Conservation (phyloP, 2,888 invertebrate species). For the Oscheius sp. region DNA sequence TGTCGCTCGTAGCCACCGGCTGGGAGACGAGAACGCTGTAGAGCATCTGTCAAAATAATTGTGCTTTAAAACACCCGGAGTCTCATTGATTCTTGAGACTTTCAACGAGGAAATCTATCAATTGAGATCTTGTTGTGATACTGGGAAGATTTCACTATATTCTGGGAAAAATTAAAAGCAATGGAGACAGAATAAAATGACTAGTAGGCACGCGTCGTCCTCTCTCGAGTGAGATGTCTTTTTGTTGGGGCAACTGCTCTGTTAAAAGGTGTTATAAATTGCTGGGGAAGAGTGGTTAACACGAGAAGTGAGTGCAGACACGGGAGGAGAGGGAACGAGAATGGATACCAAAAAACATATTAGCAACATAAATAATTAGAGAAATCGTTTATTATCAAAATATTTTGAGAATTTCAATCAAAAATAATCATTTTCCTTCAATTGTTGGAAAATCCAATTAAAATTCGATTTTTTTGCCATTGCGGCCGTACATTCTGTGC, state of each 20-base stretch:
- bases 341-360: not conserved
- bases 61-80: slow-evolving; percentile 23
- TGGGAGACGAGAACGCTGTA: slow-evolving; percentile 13
- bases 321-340: not conserved
- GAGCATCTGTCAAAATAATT: slow-evolving; percentile 36
- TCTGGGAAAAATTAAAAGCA: not conserved
- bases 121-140: not conserved
- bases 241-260: slow-evolving; percentile 15
- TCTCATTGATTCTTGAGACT: slow-evolving; percentile 18
- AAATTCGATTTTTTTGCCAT: no score
- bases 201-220: not conserved
- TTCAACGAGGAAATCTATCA: not conserved
- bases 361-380: not conserved
- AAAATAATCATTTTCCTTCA: no score
- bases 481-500: no score
- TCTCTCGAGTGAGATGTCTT: not conserved
- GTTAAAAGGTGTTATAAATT: slow-evolving; percentile 14
- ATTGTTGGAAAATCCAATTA: no score
- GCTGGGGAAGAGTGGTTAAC: not conserved
- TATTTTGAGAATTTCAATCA: no score
- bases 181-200: not conserved
- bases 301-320: not conserved
- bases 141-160: not conserved
- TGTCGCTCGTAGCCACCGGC: not conserved
- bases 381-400: no score